These are phyloP conservation scores for Corynorhinus townsendii DNA, from an alignment of 2,113 vertebrate species.

Conservation along the genomic window DNA sequence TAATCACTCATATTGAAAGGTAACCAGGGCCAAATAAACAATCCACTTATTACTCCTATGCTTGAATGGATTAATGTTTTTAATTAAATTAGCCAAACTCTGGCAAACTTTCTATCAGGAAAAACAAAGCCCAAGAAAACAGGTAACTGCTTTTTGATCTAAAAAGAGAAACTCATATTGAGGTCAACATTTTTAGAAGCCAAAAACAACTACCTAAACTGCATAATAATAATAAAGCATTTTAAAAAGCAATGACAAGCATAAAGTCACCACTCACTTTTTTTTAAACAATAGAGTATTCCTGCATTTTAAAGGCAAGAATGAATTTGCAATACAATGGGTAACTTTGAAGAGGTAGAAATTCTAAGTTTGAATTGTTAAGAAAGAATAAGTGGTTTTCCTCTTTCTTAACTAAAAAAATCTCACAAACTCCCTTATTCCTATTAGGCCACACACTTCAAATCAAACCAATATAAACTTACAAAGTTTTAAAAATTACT, in stretches of 20 bases:
- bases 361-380: neutral
- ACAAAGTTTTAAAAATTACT: neutral
- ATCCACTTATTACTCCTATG: constrained; percentile 29
- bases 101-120: constrained; percentile 57
- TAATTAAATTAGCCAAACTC: constrained; percentile 60
- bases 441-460: neutral
- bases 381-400: neutral
- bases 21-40: constrained; percentile 44
- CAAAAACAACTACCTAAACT: constrained; percentile 39
- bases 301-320: constrained; percentile 13
- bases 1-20: constrained; percentile 44
- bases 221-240: neutral
- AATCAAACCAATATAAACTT: neutral
- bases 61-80: constrained; percentile 59
- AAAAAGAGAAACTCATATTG: constrained; percentile 11
- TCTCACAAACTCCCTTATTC: neutral
- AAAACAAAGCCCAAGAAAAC: constrained; percentile 50
- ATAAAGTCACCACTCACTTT: constrained; percentile 1
- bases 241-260: constrained; percentile 34
- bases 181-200: constrained; percentile 40
- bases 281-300: neutral
- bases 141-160: constrained; percentile 16
- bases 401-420: constrained; percentile 19
- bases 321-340: neutral
- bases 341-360: neutral